Evolutionary conservation across 2,888 invertebrate genomes (phyloP), one percentile per base, ranked within the genome.

Genomic region (Coelogynopora nodosa): DNA sequence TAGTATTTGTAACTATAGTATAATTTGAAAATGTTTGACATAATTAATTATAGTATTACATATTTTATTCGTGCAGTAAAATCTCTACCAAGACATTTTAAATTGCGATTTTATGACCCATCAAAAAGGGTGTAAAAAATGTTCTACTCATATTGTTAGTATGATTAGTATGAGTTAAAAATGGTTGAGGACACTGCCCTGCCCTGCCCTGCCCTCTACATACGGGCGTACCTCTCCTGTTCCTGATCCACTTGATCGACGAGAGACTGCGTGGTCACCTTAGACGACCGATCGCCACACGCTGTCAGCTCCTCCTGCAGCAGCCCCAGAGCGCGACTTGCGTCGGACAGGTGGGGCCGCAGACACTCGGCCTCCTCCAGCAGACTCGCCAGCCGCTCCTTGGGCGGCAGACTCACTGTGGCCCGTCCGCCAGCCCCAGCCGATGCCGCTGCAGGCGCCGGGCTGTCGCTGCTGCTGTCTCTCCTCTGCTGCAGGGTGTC

Each of bases 301-400:
- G 74, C 74, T 23, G 74, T 74, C 74, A 74, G 23, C 27, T 74
- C 74, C 27, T 74, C 74, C 27, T 74, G 74, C 27, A 74, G 74
- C 27, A n/a, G 74, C 5, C 5, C 74, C 27, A 74, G 23, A 74
- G 74, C 74, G 5, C 74, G 5, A 74, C 74, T 74, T 26, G 74
- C 74, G 18, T 74, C 74, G 10, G 74, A 74, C 74, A 74, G 27
- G 23, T 74, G 74, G 23, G 74, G 74, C 2, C 74, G 74, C 18
- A 74, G 23, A 74, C 74, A 74, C 27, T 74, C 74, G 23, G 74
- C 23, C 23, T 74, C 74, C 23, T 74, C 74, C 5, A 13, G 74
- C 18, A 74, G 74, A 74, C 23, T 26, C 2, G 74, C 74, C 23
- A 74, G 18, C 2, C 74, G 74, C 2, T 74, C 74, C 2, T 10